Percentiles rank a stretch among this genome's conserved stretches.
Conservation (phyloP, 2,797 vertebrate genomes). For the Philypnodon macrostomus region DNA sequence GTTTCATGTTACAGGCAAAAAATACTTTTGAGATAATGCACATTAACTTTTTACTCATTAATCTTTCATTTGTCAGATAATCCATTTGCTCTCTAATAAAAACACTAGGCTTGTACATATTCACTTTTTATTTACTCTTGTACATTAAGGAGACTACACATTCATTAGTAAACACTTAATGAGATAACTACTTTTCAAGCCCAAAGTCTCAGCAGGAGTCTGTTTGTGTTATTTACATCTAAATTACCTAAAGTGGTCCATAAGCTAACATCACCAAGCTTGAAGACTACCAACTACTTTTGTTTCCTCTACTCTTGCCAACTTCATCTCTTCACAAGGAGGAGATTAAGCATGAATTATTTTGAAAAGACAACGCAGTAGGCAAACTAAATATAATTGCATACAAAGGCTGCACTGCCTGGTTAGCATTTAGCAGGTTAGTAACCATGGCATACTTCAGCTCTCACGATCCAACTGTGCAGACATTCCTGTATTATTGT, state of each 20-base stretch:
- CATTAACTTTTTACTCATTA: too few species aligned
- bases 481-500: too few species aligned
- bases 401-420: neutral
- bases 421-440: neutral
- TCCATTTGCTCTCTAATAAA: neutral
- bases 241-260: slow-evolving; percentile 8
- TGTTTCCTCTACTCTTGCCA: too few species aligned
- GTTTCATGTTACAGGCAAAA: neutral
- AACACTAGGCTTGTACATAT: neutral
- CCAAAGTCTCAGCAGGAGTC: slow-evolving; percentile 5
- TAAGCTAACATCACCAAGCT: slow-evolving; percentile 2
- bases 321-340: too few species aligned
- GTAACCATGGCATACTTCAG: too few species aligned
- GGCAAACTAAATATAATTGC: too few species aligned
- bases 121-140: slow-evolving; percentile 3
- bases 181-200: slow-evolving; percentile 3
- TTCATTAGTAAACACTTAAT: slow-evolving; percentile 2
- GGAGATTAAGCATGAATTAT: too few species aligned
- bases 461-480: too few species aligned
- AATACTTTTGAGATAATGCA: slow-evolving; percentile 4
- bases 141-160: neutral
- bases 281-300: neutral
- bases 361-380: too few species aligned
- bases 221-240: slow-evolving; percentile 10
- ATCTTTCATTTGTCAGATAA: too few species aligned